These are phyloP conservation scores for Escarpia spicata DNA, from an alignment of 2,888 invertebrate genomes.

Conservation along the genomic window DNA sequence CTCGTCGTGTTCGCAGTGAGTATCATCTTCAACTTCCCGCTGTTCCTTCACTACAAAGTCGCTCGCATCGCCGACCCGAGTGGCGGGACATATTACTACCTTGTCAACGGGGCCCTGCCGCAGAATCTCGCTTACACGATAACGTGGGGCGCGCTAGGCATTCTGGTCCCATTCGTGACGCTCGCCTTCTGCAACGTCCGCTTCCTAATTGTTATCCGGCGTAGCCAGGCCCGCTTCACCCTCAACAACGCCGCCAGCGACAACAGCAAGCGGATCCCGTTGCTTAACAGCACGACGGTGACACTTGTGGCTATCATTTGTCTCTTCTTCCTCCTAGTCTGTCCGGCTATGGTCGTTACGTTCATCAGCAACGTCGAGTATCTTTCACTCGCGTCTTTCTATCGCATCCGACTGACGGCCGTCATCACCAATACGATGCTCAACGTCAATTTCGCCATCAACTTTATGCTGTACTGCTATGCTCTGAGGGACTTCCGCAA, in stretches of 20 bases:
- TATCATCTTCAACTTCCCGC: background rate
- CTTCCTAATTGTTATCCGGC: background rate
- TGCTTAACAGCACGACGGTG: conserved; percentile 3
- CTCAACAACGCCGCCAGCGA: background rate
- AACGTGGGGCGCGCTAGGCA: conserved; percentile 7
- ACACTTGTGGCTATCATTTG: conserved; percentile 18
- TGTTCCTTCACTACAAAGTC: background rate
- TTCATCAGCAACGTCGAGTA: background rate
- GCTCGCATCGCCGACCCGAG: background rate
- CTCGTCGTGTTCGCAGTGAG: background rate
- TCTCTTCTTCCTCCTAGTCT: conserved; percentile 22
- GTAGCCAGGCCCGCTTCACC: background rate
- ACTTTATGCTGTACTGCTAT: conserved; percentile 24
- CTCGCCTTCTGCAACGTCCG: conserved; percentile 24
- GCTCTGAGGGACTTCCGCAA: conserved; percentile 24
- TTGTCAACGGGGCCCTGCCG: background rate
- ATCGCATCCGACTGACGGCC: background rate
- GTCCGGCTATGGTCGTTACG: conserved; percentile 22
- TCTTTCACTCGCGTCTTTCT: background rate
- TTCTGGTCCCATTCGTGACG: conserved; percentile 5
- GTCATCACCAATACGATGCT: conserved; percentile 23
- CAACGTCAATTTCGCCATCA: conserved; percentile 17
- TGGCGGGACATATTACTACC: background rate
- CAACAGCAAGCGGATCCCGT: background rate
- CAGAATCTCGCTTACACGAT: conserved; percentile 18